Evolutionary conservation across 2,888 invertebrate genomes (phyloP).

Genomic region (Troglohyphantes excavatus): DNA sequence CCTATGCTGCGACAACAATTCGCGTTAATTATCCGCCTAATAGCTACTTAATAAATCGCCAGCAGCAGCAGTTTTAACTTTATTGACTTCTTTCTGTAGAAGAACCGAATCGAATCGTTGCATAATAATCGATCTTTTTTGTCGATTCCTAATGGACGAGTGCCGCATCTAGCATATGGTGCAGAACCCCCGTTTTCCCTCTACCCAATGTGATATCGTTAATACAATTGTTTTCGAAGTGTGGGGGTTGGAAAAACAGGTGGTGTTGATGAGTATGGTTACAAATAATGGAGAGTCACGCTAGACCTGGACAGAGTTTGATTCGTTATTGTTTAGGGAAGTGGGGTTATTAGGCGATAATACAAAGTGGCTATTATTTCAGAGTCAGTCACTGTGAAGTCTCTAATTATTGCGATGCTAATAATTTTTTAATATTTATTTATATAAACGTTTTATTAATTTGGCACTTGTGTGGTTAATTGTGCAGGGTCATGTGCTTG

Average conservation of each 20-base stretch:
- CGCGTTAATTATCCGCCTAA: constrained; percentile 73
- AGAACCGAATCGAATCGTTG: constrained; percentile 41
- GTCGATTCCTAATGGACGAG: constrained; percentile 54
- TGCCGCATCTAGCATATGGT: constrained; percentile 51
- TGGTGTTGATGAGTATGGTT: constrained; percentile 72
- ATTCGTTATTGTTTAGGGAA: not conserved
- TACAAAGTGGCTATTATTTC: not conserved
- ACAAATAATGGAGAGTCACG: constrained; percentile 72
- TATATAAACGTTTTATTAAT: too few relatives aligned
- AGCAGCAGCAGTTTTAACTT: constrained; percentile 39
- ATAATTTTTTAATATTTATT: too few relatives aligned
- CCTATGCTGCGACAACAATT: constrained; percentile 1
- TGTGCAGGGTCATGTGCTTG: too few relatives aligned
- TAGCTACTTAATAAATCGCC: constrained; percentile 63
- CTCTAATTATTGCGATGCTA: too few relatives aligned
- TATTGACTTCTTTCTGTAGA: constrained; percentile 49
- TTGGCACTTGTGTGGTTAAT: too few relatives aligned
- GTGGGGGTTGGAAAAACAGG: constrained; percentile 44
- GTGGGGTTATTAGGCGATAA: not conserved
- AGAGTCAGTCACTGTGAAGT: too few relatives aligned
- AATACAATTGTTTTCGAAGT: constrained; percentile 54
- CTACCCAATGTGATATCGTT: constrained; percentile 11
- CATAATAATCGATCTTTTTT: constrained; percentile 68
- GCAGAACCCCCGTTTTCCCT: not conserved
- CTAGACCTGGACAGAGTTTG: constrained; percentile 8